Conservation (phyloP, 2,113 vertebrate species). For the Crotalus viridis region DNA sequence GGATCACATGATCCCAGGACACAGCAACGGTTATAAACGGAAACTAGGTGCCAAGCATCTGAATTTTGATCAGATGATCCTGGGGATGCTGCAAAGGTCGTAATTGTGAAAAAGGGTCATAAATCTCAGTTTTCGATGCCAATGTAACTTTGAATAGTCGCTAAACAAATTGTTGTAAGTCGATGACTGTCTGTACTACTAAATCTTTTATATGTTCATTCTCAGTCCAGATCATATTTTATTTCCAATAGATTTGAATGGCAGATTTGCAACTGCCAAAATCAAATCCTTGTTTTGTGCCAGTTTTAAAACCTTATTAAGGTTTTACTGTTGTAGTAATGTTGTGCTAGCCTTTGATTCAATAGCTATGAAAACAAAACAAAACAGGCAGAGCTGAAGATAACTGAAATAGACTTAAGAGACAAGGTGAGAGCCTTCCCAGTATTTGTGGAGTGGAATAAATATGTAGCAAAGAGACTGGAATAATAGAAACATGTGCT, state of each 20-base stretch:
- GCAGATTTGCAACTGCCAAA: not conserved
- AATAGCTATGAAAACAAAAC: not conserved
- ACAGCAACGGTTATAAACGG: too few species aligned
- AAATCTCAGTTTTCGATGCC: too few species aligned
- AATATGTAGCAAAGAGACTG: not conserved
- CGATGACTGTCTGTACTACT: not conserved
- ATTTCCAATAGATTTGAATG: not conserved
- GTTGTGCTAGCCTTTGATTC: not conserved
- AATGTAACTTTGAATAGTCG: too few species aligned
- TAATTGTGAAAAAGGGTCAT: too few species aligned
- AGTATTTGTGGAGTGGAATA: not conserved
- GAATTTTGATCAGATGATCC: too few species aligned
- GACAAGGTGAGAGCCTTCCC: not conserved
- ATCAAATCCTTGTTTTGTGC: not conserved
- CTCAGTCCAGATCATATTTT: not conserved
- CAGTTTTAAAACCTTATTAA: not conserved
- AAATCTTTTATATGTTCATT: not conserved
- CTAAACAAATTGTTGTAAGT: too few species aligned
- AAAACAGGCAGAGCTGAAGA: not conserved
- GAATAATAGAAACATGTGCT: not conserved
- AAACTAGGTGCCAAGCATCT: too few species aligned
- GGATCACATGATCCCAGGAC: too few species aligned
- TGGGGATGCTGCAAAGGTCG: too few species aligned
- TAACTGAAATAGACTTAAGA: not conserved
- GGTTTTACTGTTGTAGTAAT: not conserved